Percentiles rank a stretch among this genome's conserved stretches.
Conservation (phyloP, 2,797 vertebrate genomes). For the Rhinatrema bivittatum region DNA sequence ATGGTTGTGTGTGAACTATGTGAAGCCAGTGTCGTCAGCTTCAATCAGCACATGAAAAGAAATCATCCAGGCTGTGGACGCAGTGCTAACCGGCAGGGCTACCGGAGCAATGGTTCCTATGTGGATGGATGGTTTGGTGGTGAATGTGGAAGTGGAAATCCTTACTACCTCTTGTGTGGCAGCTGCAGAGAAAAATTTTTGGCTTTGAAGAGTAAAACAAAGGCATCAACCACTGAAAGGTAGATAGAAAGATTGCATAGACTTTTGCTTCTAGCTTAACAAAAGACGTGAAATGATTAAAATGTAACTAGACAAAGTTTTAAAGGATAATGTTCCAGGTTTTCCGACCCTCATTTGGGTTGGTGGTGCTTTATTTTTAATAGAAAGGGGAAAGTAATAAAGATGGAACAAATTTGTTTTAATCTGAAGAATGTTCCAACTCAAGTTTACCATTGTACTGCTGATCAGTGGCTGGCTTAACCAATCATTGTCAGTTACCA, state of each 20-base stretch:
- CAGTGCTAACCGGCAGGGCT: slow-evolving; percentile 93
- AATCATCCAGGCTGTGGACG: slow-evolving; percentile 91
- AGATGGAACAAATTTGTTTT: no score
- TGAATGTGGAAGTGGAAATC: slow-evolving; percentile 93
- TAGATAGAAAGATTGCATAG: slow-evolving; percentile 12
- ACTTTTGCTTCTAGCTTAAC: no score
- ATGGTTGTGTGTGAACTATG: slow-evolving; percentile 92
- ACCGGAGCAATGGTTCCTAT: slow-evolving; percentile 94
- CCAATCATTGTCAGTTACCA: no score
- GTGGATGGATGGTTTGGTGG: slow-evolving; percentile 98
- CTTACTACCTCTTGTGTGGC: slow-evolving; percentile 89
- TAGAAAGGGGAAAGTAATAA: no score
- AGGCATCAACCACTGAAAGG: slow-evolving; percentile 80
- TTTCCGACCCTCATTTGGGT: no score
- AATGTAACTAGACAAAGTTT: rapidly evolving
- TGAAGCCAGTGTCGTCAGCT: slow-evolving; percentile 88
- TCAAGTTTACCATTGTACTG: no score
- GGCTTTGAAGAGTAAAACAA: slow-evolving; percentile 83
- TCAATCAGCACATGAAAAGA: slow-evolving; percentile 98
- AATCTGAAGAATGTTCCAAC: no score
- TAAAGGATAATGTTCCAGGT: neutral
- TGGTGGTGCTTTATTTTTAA: no score
- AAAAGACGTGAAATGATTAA: neutral
- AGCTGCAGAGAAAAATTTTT: slow-evolving; percentile 91
- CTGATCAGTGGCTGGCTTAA: no score